These are phyloP conservation scores for Pristionchus entomophagus DNA, from an alignment of 2,888 invertebrate species.

Conservation along the genomic window DNA sequence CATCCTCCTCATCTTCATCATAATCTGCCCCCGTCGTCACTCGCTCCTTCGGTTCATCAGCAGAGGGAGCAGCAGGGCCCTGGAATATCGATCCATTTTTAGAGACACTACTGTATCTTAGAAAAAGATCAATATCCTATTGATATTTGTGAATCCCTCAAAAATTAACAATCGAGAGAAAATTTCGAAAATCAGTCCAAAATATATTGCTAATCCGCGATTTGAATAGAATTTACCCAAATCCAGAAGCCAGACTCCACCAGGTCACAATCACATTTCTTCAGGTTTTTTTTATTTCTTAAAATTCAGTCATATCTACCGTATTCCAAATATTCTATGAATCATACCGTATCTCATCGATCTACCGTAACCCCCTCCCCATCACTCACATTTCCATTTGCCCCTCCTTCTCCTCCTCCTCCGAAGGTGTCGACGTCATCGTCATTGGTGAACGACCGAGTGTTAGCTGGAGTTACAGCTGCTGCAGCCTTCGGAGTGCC, in stretches of 20 bases:
- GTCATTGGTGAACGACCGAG: neutral
- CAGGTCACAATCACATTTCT: too few relatives aligned
- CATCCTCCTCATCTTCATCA: constrained; percentile 46
- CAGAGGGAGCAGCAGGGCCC: neutral
- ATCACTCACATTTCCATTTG: neutral
- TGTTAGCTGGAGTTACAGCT: neutral
- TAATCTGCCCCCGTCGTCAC: constrained; percentile 45
- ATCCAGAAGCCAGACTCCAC: too few relatives aligned
- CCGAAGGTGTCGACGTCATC: neutral
- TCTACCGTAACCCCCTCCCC: neutral
- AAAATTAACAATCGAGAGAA: too few relatives aligned
- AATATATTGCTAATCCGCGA: neutral
- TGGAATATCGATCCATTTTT: constrained; percentile 41
- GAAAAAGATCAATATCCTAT: neutral
- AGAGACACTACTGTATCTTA: neutral
- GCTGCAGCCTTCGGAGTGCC: neutral
- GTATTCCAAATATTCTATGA: too few relatives aligned
- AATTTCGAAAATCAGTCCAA: too few relatives aligned
- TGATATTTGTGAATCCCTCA: neutral
- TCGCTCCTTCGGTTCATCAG: neutral
- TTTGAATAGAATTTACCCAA: too few relatives aligned
- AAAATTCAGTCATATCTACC: too few relatives aligned
- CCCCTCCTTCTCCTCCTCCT: neutral
- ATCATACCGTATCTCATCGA: too few relatives aligned
- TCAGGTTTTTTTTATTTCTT: too few relatives aligned